Conservation (phyloP, 2,113 vertebrate genomes). For the Tupaia tana region DNA sequence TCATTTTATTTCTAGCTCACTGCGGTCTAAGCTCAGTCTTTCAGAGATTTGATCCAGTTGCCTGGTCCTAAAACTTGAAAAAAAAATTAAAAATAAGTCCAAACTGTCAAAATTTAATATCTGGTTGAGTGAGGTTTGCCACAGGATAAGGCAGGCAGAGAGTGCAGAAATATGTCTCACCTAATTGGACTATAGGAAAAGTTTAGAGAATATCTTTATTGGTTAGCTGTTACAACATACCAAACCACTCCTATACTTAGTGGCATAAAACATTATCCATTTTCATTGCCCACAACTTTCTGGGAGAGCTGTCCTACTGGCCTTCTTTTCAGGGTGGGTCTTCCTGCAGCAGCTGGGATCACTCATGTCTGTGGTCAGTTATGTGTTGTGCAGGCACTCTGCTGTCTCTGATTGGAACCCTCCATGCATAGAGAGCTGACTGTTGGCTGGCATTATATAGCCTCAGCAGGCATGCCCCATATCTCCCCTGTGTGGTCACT, state of each 20-base stretch:
- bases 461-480: not conserved
- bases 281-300: not conserved
- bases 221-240: not conserved
- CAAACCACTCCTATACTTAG: not conserved
- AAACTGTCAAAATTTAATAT: slow-evolving; percentile 8
- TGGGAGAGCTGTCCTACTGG: not conserved
- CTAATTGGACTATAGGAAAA: not conserved
- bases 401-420: not conserved
- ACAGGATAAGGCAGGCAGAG: not conserved
- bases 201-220: not conserved
- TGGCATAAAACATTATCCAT: not conserved
- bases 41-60: slow-evolving; percentile 31
- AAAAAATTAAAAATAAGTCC: not conserved
- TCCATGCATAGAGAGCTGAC: not conserved
- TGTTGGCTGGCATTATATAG: not conserved
- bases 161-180: not conserved
- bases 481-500: not conserved
- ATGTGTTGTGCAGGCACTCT: not conserved
- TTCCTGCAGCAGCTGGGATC: not conserved
- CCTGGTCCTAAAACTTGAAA: slow-evolving; percentile 17
- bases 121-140: not conserved
- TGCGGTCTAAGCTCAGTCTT: slow-evolving; percentile 28
- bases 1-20: slow-evolving; percentile 56
- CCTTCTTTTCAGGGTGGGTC: not conserved
- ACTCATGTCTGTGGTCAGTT: not conserved